Conservation (phyloP, 2,888 invertebrate species). For the Taenaris catops region DNA sequence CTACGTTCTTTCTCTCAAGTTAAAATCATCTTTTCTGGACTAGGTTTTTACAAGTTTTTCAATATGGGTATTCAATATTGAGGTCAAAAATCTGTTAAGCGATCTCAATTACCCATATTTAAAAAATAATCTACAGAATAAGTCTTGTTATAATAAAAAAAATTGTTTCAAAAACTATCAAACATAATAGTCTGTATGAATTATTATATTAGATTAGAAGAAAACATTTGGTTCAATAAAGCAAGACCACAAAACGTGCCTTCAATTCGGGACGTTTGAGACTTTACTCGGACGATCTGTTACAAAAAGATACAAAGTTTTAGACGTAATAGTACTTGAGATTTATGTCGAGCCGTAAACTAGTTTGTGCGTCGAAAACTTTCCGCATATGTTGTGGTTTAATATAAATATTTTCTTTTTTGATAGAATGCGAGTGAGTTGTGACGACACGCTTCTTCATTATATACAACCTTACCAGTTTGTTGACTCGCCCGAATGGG, state of each 20-base stretch:
- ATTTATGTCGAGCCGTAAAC: not conserved
- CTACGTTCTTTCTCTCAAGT: too few relatives aligned
- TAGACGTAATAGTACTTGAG: not conserved
- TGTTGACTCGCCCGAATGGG: conserved; percentile 95
- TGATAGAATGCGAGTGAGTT: conserved; percentile 88
- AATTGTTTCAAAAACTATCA: too few relatives aligned
- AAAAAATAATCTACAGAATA: too few relatives aligned
- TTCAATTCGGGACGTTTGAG: not conserved
- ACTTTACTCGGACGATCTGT: too few relatives aligned
- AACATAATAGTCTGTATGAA: too few relatives aligned
- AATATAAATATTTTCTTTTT: conserved; percentile 11
- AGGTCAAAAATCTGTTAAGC: too few relatives aligned
- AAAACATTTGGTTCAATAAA: conserved; percentile 5
- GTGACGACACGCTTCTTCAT: conserved; percentile 90
- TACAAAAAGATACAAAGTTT: conserved; percentile 1
- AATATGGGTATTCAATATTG: too few relatives aligned
- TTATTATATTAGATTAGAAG: too few relatives aligned
- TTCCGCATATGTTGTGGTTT: not conserved
- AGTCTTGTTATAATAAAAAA: too few relatives aligned
- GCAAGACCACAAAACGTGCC: not conserved
- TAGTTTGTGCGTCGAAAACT: not conserved
- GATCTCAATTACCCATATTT: conserved; percentile 1
- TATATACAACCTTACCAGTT: conserved; percentile 90
- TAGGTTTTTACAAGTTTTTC: too few relatives aligned
- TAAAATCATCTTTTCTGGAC: too few relatives aligned